A percentile compares a stretch with the other conserved stretches of the same genome.
phyloP scores from a whole-genome alignment of 2,888 invertebrate genomes.

The Rotaria socialis region DNA sequence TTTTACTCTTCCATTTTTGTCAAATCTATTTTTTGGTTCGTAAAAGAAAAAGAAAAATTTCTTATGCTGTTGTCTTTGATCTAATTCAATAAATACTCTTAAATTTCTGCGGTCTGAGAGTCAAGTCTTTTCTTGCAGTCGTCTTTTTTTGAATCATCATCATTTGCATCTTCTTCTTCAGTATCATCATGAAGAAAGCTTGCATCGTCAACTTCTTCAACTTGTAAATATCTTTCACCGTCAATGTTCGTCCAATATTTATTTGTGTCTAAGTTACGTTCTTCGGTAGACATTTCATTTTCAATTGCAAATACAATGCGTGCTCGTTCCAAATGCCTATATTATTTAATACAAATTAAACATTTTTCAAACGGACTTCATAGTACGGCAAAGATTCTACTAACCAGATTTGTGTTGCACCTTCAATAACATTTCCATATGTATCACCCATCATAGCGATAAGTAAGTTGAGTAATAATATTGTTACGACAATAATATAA shows the following conservation, averaged over 20 bases:
- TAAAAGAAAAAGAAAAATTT: no score
- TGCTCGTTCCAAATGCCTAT: slow-evolving; percentile 36
- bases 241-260: slow-evolving; percentile 31
- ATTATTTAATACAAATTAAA: neutral
- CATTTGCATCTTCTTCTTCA: neutral
- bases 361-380: no score
- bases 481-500: slow-evolving; percentile 92
- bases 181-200: neutral
- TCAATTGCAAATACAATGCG: slow-evolving; percentile 21
- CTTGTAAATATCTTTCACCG: slow-evolving; percentile 34
- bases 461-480: slow-evolving; percentile 90
- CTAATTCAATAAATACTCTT: no score
- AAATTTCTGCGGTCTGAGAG: no score
- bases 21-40: no score
- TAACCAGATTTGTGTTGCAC: slow-evolving; percentile 55
- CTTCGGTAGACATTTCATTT: neutral
- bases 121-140: no score
- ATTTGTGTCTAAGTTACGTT: neutral
- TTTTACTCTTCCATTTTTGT: no score
- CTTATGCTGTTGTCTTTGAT: no score
- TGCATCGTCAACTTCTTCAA: neutral
- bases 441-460: slow-evolving; percentile 99
- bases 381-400: neutral
- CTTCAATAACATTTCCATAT: slow-evolving; percentile 86
- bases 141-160: neutral